Base-by-base conservation (phyloP, 1,140 invertebrate species). In the Drosophila lacertosa region DNA sequence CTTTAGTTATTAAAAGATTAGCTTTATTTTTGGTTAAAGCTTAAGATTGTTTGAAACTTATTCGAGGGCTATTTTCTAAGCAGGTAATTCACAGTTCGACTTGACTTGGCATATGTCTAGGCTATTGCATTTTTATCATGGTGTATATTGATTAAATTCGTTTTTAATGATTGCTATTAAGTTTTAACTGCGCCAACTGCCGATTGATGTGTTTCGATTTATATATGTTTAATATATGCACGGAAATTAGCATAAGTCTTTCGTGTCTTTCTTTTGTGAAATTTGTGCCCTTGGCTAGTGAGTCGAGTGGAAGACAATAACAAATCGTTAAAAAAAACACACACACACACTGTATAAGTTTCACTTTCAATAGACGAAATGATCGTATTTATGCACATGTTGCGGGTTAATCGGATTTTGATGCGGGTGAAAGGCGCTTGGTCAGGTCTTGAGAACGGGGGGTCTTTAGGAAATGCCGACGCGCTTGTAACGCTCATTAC, bases 361-460 rank as follows among this genome's bases (percentile, higher is more conserved):
- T 83, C 79, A 77, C 79, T 83, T 83, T 83, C 66, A 57, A 65
- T 80, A 40, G 18, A 42, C 13, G 45, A 32, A 33, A 59, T 33
- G 10, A 32, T 42, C 45, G 16, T 74, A 59, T 37, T 53, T 47
- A 75, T 40, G n/a, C 9, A 35, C 13, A 16, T 20, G n/a, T 32
- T 29, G 32, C 29, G 13, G 13, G 4, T 45, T 40, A 15, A 37
- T 45, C 29, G 24, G 40, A 47, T 57, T 53, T 63, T 62, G 68
- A 60, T 16, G 39, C 32, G 74, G 59, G 78, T 82, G 78, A 82
- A 82, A 82, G 78, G 69, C 42, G 35, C 32, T 73, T 47, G 20
- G n/a, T 20, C 45, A 40, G 4, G 15, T 7, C 26, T 7, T 7
- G 39, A 18, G 22, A 42, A 50, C 16, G 20, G 35, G 20, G 33